Base-by-base conservation (phyloP, 2,797 vertebrate species). In the Octomys mimax region DNA sequence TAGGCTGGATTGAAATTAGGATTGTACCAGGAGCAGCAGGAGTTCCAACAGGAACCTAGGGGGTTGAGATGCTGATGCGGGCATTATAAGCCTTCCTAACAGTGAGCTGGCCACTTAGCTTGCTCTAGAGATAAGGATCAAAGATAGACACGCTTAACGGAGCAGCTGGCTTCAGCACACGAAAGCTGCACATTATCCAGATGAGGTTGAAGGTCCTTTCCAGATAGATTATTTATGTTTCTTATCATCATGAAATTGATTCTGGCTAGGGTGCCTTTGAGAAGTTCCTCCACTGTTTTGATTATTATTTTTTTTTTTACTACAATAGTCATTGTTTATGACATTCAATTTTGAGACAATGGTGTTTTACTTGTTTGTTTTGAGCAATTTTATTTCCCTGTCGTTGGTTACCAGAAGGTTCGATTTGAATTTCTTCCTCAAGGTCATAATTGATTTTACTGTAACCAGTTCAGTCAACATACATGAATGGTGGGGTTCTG, bases 141-240 rank as follows among this genome's bases (percentile, higher is more conserved):
- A 89, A 83, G 18, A 54, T n/a, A 57, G 81, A 49, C 46, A 39
- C 31, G 88, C 33, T 71, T 83, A 79, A 54, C 19, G 57, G 96
- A 22, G 66, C 33, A 52, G 66, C 52, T 59, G 3, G 49, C 49
- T 77, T 54, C 36, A 92, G 75, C 49, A 70, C 54, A 90, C 68
- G 86, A 46, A 91, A 95, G 61, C 68, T 68, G 66, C 87, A 73
- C 31, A 89, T 93, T 92, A 91, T 71, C 81, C n/a, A 81, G 80
- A n/a, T 82, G 22, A 18, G 18, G 73, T 71, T 87, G 46, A 94
- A 92, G 42, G 42, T 87, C 59, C 5, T 1, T 78, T 83, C 84
- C 73, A 33, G 81, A 93, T 64, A 87, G 33, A 87, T 89, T 82
- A 87, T 89, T 82, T 91, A 57, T 54, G 16, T n/a, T 89, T 94